Evolutionary conservation across 2,888 invertebrate genomes (phyloP).

Genomic region (Amphimallon solstitiale): DNA sequence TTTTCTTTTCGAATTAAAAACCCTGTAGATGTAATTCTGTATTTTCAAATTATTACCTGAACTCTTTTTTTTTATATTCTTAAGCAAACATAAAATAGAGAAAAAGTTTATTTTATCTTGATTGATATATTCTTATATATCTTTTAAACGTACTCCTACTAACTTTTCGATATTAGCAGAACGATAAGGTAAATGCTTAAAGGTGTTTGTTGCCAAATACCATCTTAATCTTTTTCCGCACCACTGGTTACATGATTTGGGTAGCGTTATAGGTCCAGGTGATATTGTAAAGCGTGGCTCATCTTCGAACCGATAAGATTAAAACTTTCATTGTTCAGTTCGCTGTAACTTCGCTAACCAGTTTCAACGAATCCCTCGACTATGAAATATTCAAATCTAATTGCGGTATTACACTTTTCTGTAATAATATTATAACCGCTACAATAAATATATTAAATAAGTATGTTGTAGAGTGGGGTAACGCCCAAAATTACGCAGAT

Average conservation of each 20-base stretch:
- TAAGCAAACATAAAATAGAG: too few species aligned
- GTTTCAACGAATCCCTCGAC: conserved; percentile 46
- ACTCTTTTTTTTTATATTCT: too few species aligned
- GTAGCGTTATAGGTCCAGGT: conserved; percentile 37
- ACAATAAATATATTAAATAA: too few species aligned
- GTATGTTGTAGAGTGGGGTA: too few species aligned
- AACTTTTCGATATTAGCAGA: conserved; percentile 1
- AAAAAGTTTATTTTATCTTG: too few species aligned
- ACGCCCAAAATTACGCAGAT: too few species aligned
- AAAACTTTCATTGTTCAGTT: conserved; percentile 50
- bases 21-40: too few species aligned
- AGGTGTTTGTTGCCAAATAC: conserved; percentile 20
- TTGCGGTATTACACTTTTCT: conserved; percentile 45
- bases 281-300: conserved; percentile 36
- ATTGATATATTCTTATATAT: too few species aligned
- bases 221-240: conserved; percentile 31
- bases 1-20: too few species aligned
- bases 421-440: too few species aligned
- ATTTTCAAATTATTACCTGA: too few species aligned
- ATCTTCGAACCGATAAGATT: conserved; percentile 47
- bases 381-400: conserved; percentile 48
- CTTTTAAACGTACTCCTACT: too few species aligned
- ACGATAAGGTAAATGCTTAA: conserved; percentile 14
- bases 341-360: conserved; percentile 47
- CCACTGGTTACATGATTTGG: conserved; percentile 30